Percentiles rank a stretch among this genome's conserved stretches.
phyloP scores from a whole-genome alignment of 2,888 invertebrate genomes.

The Oxytorus armatus region DNA sequence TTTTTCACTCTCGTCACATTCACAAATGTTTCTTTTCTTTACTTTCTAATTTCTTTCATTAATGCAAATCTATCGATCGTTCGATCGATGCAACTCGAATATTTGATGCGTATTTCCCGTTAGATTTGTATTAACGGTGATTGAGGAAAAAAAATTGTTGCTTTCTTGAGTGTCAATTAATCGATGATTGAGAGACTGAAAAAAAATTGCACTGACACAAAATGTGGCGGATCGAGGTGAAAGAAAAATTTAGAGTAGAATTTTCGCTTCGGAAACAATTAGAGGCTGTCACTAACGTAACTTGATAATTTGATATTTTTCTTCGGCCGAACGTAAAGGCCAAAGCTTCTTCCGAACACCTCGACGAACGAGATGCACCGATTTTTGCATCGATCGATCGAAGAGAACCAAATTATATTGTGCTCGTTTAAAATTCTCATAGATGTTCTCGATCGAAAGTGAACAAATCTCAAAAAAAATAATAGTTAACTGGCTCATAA shows the following conservation, averaged over 20 bases:
- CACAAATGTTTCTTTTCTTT: conserved; percentile 14
- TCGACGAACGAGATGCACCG: not conserved
- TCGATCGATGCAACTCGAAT: not conserved
- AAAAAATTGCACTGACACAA: too few relatives aligned
- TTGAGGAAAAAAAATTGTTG: too few relatives aligned
- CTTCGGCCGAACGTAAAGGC: not conserved
- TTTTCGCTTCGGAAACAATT: too few relatives aligned
- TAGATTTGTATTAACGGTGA: too few relatives aligned
- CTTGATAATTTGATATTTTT: too few relatives aligned
- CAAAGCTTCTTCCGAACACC: not conserved
- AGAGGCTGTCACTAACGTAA: too few relatives aligned
- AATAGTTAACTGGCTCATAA: too few relatives aligned
- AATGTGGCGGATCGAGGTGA: too few relatives aligned
- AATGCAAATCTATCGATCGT: conserved; percentile 4
- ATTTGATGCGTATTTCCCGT: not conserved
- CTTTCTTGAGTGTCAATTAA: too few relatives aligned
- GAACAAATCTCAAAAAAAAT: too few relatives aligned
- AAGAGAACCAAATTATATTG: not conserved
- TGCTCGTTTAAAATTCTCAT: not conserved
- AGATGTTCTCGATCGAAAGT: not conserved
- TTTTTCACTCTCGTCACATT: conserved; percentile 23
- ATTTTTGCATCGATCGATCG: conserved; percentile 1
- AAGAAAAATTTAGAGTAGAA: not conserved
- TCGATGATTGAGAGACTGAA: too few relatives aligned
- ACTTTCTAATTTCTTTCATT: too few relatives aligned